Percentiles rank a stretch among this genome's conserved stretches.
phyloP scores from a whole-genome alignment of 2,888 invertebrate species.

The Coremacera marginata region DNA sequence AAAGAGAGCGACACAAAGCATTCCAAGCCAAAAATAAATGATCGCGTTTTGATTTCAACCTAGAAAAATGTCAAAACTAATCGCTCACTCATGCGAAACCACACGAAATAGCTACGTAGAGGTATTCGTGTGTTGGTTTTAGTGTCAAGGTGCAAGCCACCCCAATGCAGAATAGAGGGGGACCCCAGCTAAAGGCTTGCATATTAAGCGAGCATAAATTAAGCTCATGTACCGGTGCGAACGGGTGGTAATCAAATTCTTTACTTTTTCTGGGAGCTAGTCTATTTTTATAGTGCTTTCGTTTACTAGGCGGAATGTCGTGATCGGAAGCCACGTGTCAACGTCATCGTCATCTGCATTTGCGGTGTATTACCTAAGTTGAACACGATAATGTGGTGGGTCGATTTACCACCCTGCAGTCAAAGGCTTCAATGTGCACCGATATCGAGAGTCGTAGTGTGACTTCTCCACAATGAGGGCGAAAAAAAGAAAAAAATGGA shows the following conservation, averaged over 20 bases:
- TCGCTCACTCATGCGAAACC: not conserved
- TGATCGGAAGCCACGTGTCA: conserved; percentile 45
- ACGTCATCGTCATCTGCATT: conserved; percentile 33
- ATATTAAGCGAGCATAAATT: not conserved
- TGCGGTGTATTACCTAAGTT: conserved; percentile 29
- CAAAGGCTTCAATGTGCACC: not conserved
- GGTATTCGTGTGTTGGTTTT: too few species aligned
- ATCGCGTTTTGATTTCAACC: not conserved
- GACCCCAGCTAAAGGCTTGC: not conserved
- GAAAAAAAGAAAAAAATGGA: not conserved
- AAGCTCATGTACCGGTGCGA: not conserved
- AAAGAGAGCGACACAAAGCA: not conserved
- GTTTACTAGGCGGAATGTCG: conserved; percentile 18
- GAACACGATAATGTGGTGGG: conserved; percentile 33
- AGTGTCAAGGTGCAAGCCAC: not conserved
- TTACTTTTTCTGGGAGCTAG: too few species aligned
- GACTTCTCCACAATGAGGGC: not conserved
- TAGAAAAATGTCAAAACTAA: not conserved
- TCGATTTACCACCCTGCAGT: conserved; percentile 4
- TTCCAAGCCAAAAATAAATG: not conserved
- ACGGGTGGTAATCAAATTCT: too few species aligned
- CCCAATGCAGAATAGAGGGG: not conserved
- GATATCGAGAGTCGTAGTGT: not conserved
- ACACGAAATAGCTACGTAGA: not conserved
- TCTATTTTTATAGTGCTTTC: not conserved